Evolutionary conservation across 2,797 vertebrate genomes (phyloP), one percentile per base, ranked within the genome.

Genomic region (Merluccius polli): DNA sequence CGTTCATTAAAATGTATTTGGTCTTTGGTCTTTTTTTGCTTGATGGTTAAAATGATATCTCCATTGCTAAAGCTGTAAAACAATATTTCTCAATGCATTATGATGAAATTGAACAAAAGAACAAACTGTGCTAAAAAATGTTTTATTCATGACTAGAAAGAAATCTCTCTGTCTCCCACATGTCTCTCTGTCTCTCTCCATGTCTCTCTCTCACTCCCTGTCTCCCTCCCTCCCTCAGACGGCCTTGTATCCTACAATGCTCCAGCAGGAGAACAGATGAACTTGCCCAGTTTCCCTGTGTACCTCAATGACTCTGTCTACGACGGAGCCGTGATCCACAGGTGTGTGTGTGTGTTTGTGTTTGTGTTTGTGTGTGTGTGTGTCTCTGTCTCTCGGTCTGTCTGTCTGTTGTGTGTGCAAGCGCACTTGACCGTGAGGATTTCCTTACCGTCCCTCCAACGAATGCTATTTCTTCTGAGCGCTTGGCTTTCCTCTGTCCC

Each of bases 231-330:
- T 30, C 41, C 24, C 67, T 0, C 92, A 99, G 98, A 99, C 10
- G 97, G 98, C 24, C 85, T 99, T 73, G 97, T 99, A 83, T 99
- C 97, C 16, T 99, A 99, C 89, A 99, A 92, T 0, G 93, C 95
- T 0, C 97, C 97, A 0, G 93, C 91, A 0, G 97, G 98, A 68
- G 95, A 97, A 79, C 95, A 96, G 86, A 95, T 98, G 74, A 89
- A 89, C 86, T 86, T 95, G 21, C 91, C 94, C 0, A 89, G 93
- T 41, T 89, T 91, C 0, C 63, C 93, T 27, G 92, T 97, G 87
- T 95, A 96, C 81, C 93, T 99, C 85, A 98, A 99, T 0, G 98
- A 99, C 87, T 97, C 97, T 0, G 95, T 98, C 77, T 99, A 99
- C 0, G 98, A 99, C 0, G 98, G 97, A 36, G 97, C 97, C 0